Base-by-base conservation (phyloP, 2,797 vertebrate genomes). In the Tragelaphus eurycerus region DNA sequence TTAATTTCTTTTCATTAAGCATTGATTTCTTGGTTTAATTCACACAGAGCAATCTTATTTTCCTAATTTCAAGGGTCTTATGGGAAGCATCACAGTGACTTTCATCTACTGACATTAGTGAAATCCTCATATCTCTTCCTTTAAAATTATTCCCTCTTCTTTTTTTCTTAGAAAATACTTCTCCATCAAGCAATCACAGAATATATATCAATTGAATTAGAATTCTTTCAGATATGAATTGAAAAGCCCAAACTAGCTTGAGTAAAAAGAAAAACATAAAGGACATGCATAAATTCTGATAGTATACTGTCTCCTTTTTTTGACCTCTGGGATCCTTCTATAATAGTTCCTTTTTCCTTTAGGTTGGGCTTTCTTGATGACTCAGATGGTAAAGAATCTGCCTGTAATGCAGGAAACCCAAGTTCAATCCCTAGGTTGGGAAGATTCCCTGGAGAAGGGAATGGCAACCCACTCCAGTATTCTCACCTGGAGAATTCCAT, bases 1-100 rank as follows among this genome's bases (percentile, higher is more conserved):
- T 94, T 93, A 96, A 81, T 62, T 87, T 43, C 86, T 91, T 94
- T 74, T 88, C 48, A 79, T 89, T 86, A 50, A 7, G 9, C 59
- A 3, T 55, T 90, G 34, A 92, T 93, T 64, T 59, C 38, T 94
- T 88, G 14, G 7, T 82, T 86, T 93, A 87, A 78, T 91, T 96
- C 31, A 84, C 43, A 60, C 9, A 84, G 38, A 89, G 1, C 15
- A 81, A 46, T 74, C 59, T n/a, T 67, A 46, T 16, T 93, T 93
- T 85, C 15, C 46, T 71, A 76, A 88, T 88, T 93, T 90, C 78
- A 86, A 78, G 48, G 9, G 14, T 90, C 38, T 96, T 46, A 43
- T 7, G 13, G 78, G 48, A 95, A 91, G 1, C 6, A 59, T 34
- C 34, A 81, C 17, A 81, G 4, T 90, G 64, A 21, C 25, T 96